Evolutionary conservation across 2,888 invertebrate species (phyloP).

Genomic region (Adelphocoris suturalis): DNA sequence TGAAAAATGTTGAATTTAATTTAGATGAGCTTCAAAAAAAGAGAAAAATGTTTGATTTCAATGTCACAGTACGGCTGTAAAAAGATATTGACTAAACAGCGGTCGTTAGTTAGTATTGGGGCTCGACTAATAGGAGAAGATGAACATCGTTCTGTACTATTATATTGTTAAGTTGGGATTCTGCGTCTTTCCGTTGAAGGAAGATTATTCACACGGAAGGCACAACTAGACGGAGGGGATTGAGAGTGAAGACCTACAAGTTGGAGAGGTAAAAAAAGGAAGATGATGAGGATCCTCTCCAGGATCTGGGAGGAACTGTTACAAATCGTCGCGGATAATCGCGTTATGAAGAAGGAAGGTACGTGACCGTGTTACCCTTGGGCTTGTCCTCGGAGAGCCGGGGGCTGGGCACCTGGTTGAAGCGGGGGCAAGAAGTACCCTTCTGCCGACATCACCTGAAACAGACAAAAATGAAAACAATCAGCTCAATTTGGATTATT

Average conservation of each 20-base stretch:
- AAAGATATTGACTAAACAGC: too few species aligned
- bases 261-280: conserved; percentile 41
- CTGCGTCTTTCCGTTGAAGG: conserved; percentile 41
- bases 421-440: conserved; percentile 70
- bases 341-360: conserved; percentile 62
- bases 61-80: too few species aligned
- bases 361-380: conserved; percentile 72
- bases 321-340: conserved; percentile 68
- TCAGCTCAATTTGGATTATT: conserved; percentile 33
- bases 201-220: conserved; percentile 56
- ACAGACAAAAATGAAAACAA: background rate
- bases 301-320: conserved; percentile 64
- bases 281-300: conserved; percentile 51
- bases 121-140: too few species aligned
- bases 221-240: background rate
- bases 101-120: too few species aligned
- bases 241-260: conserved; percentile 55
- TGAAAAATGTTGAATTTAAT: too few species aligned
- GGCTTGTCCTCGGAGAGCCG: conserved; percentile 64
- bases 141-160: too few species aligned
- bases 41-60: too few species aligned
- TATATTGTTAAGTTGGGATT: too few species aligned
- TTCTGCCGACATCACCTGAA: conserved; percentile 60
- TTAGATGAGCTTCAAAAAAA: too few species aligned
- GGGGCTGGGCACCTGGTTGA: conserved; percentile 54